Evolutionary conservation across 2,113 vertebrate genomes (phyloP), one percentile per base, ranked within the genome.

Genomic region (Monopterus albus): DNA sequence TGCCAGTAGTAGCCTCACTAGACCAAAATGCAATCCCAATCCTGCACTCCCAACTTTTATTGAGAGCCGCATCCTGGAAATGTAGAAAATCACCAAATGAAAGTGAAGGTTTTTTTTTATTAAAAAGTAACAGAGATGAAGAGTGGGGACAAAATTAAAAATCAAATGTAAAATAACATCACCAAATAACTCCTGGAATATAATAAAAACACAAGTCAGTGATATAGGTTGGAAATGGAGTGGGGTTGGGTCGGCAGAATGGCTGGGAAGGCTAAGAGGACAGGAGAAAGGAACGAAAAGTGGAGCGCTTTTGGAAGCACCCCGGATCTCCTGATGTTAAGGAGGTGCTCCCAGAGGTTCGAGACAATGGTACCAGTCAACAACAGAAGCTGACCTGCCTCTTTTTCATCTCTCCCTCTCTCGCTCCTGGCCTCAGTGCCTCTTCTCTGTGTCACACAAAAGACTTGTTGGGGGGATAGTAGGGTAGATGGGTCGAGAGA

Each of bases 331-430:
- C 64, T 67, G 59, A 67, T 89, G 79, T 85, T 75, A 78, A 89
- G 81, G 74, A 87, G 84, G 55, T 84, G 74, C 83, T 82, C 69
- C 66, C 75, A 87, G 61, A 75, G 89, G 84, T 87, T 75, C 53
- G 50, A 86, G 77, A 92, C 88, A 91, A 92, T 86, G 66, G 74
- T 72, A 81, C 88, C 84, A 81, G 88, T 91, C 91, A 90, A 89
- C 83, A 87, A 87, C 80, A 72, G 81, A 60, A 62, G 69, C 79
- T 58, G 63, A 43, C 50, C 60, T 62, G 28, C 46, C 60, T 72
- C 56, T 64, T 35, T 56, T 71, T 75, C 55, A 68, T 60, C 50
- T 46, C 78, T 51, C 71, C 57, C 36, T 33, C 47, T 29, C 52
- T 31, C 56, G 67, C 62, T 46, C 61, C 29, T 35, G 2, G 58